Base-by-base conservation (phyloP, 2,888 invertebrate genomes). In the Ornithoptera alexandrae region DNA sequence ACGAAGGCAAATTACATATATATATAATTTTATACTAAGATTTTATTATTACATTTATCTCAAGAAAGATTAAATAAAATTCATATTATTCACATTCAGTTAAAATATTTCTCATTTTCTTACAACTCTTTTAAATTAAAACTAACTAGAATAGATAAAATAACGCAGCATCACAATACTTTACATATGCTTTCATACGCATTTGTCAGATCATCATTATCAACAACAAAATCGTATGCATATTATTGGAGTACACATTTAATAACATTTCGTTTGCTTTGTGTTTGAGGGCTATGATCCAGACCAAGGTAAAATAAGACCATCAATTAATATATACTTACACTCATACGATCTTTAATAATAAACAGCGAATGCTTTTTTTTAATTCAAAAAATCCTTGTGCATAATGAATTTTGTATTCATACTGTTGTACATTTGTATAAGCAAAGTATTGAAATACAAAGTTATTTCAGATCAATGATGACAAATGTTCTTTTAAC, bases 401-500 rank as follows among this genome's bases (percentile, higher is more conserved):
- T 84, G 80, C 80, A 87, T 87, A 88, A 89, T 87, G 85, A 86
- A 86, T 82, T 79, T 82, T 83, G 88, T 88, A 86, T 86, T 89
- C 87, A 74, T 66, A 81, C 77, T 79, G 83, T 76, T 78, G 78
- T 82, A 82, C 86, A 87, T 82, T 85, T 89, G 86, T 84, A 79
- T 81, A 86, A 86, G 89, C 83, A 88, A 84, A 81, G 76, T 76
- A 79, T 77, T 78, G 78, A 82, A 81, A 81, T 81, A 70, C 77
- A 79, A 78, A 79, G 72, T 72, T 72, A 73, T 72, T 75, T 75
- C 75, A 75, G 72, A 61, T 69, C 69, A 69, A 12, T 56, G 60
- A 62, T 56, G 22, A 22, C 15, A 46, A 15, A 1, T 46, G 46
- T 58, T 57, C 18, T 8, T 58, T 58, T 58, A 15, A 58, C 57